A percentile compares a stretch with the other conserved stretches of the same genome.
Evolutionary conservation across 92 coral and sea anemone genomes (phyloP).

Genomic region (Palythoa heliodiscus): DNA sequence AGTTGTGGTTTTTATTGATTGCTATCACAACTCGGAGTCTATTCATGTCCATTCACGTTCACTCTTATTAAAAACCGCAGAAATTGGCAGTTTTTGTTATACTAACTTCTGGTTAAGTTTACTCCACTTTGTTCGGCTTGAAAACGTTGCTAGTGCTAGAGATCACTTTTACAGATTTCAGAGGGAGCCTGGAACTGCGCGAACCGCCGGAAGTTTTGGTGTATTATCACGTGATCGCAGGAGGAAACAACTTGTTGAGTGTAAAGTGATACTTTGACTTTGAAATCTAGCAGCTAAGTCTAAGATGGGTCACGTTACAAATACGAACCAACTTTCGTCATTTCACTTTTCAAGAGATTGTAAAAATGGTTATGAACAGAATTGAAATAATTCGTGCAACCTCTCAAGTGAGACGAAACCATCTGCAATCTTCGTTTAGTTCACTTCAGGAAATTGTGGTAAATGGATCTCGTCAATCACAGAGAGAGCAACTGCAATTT

Average conservation of each 20-base stretch:
- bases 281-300: conserved; percentile 1
- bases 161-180: too few species aligned
- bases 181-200: not conserved
- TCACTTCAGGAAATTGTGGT: not conserved
- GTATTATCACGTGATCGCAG: conserved; percentile 15
- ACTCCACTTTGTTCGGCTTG: too few species aligned
- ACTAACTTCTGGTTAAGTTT: too few species aligned
- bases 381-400: not conserved
- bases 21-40: too few species aligned
- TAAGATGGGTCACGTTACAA: conserved; percentile 15
- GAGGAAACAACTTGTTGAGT: conserved; percentile 22
- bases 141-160: too few species aligned
- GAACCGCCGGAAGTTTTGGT: conserved; percentile 22
- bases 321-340: not conserved
- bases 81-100: too few species aligned
- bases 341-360: not conserved
- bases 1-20: too few species aligned
- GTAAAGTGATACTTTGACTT: conserved; percentile 11
- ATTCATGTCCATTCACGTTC: too few species aligned
- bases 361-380: not conserved
- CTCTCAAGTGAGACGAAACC: not conserved
- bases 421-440: not conserved
- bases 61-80: too few species aligned
- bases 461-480: conserved; percentile 36
- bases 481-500: conserved; percentile 15